Evolutionary conservation across 2,797 vertebrate species (phyloP), one percentile per base, ranked within the genome.

Genomic region (Sparus aurata): DNA sequence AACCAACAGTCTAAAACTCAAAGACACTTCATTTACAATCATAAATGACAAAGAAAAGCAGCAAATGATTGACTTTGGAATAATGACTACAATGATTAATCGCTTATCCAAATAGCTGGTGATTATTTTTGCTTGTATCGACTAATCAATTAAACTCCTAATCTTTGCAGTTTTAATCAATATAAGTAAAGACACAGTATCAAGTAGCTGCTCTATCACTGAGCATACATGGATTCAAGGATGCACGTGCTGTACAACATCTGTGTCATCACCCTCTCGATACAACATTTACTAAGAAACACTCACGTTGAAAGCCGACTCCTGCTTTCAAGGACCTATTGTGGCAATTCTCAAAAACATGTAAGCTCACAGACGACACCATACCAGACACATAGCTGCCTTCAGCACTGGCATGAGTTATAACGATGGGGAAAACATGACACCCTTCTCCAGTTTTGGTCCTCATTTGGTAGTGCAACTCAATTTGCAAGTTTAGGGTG

Each of bases 261-360:
- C 16, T 47, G 18, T 61, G 54, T 52, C 49, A 45, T 41, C 20
- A 13, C 1, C 20, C 41, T 43, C 12, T 18, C 67, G n/a, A 20
- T 61, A 17, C 18, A 66, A n/a, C 18, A 20, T 20, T 78, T 59
- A 76, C 46, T 47, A 20, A 50, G 49, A 74, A 45, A 73, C n/a
- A 22, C 23, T 74, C 27, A 47, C 30, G 49, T 17, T 59, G 74
- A 77, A 69, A 69, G 17, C 23, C 43, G 74, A 63, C 70, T 69
- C 73, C 58, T 58, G 55, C 68, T 83, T 85, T 89, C 69, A 47
- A 77, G 64, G 69, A 83, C 76, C 77, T 61, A 20, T 47, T 41
- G 13, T 87, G 84, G 83, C 76, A 75, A 83, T 88, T 89, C 57
- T 87, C 80, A 88, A 74, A 80, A 87, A 86, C 72, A 82, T 72